Base-by-base conservation (phyloP, 2,797 vertebrate species). In the Oophaga sylvatica region DNA sequence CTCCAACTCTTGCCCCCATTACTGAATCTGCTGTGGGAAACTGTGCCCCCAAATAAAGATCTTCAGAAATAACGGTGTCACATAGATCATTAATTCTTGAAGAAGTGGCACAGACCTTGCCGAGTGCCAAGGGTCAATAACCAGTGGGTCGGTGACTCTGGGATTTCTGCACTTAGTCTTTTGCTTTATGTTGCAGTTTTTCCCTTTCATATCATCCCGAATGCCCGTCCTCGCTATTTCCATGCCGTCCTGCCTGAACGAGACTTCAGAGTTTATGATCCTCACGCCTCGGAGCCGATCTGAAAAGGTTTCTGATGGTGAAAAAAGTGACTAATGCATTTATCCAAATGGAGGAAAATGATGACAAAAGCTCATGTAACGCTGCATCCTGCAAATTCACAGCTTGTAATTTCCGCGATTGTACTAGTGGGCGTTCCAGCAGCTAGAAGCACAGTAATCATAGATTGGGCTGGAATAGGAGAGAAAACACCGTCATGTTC, bases 371-470 rank as follows among this genome's bases (percentile, higher is more conserved):
- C 57, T 29, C 63, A 84, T 84, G 48, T 62, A 62, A 62, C 45
- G 75, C n/a, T 9, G 22, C 71, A 10, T 45, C 65, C 17, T 80
- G 85, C 29, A 35, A 60, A 70, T 73, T 56, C 26, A 60, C 60
- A 70, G 26, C 26, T 57, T 20, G 78, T 73, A 53, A 80, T 81
- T 86, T 81, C 11, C 16, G 6, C 67, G 17, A 63, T 81, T 70
- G 67, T 62, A 73, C 76, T 16, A 62, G 65, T 71, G 78, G 76
- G 63, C 60, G 80, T 80, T 12, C 3, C 15, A 86, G 22, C 65
- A 60, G 85, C 67, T 48, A 67, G 78, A 62, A 35, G 70, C n/a
- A 35, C 56, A 45, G 56, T 62, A 86, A 86, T 81, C 78, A 71
- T 26, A 60, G 85, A 81, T 19, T 62, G 7, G 29, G 57, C 48